These are phyloP conservation scores for Girardia tigrina DNA, from an alignment of 2,888 invertebrate species.

Conservation along the genomic window DNA sequence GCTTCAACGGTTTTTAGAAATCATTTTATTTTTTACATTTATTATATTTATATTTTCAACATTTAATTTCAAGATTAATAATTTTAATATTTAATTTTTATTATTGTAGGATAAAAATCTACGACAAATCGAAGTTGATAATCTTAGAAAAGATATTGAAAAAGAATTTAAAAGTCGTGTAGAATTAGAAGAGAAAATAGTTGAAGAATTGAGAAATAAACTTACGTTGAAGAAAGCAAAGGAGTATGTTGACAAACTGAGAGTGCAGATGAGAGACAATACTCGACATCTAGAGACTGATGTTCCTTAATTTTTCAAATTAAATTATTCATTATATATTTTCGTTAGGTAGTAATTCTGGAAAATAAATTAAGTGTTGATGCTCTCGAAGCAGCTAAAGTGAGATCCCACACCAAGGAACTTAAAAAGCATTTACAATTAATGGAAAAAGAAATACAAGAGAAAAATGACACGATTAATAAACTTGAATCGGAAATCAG, in stretches of 20 bases:
- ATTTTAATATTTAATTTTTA: too few relatives aligned
- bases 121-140: slow-evolving; percentile 42
- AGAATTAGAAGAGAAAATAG: slow-evolving; percentile 48
- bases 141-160: slow-evolving; percentile 48
- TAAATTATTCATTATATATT: background rate
- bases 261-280: slow-evolving; percentile 43
- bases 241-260: slow-evolving; percentile 48
- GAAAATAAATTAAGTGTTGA: slow-evolving; percentile 48
- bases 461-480: slow-evolving; percentile 47
- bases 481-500: slow-evolving; percentile 46
- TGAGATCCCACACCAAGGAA: slow-evolving; percentile 43
- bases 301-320: background rate
- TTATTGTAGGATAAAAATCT: slow-evolving; percentile 26
- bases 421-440: slow-evolving; percentile 41
- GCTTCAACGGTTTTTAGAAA: too few relatives aligned
- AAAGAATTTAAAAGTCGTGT: slow-evolving; percentile 45
- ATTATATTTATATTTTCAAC: too few relatives aligned
- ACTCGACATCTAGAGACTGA: slow-evolving; percentile 45
- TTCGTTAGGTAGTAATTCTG: slow-evolving; percentile 42
- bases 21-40: too few relatives aligned
- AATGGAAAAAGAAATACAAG: slow-evolving; percentile 44
- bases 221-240: slow-evolving; percentile 49
- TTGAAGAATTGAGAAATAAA: slow-evolving; percentile 47
- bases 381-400: slow-evolving; percentile 45
- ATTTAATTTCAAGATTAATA: too few relatives aligned